Base-by-base conservation (phyloP, 2,888 invertebrate species). In the Tinea trinotella region DNA sequence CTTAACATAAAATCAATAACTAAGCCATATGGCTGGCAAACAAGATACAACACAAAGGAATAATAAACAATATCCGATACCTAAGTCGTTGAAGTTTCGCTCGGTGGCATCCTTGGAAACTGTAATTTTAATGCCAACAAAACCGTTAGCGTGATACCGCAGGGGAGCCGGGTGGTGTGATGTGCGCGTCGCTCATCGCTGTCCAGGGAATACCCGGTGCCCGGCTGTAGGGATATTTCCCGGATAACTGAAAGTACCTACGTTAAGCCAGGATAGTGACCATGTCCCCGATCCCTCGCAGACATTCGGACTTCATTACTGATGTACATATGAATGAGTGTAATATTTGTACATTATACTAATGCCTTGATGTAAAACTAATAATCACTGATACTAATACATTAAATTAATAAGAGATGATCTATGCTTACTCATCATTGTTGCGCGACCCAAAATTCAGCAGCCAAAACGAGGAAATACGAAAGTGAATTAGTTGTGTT, bases 71-170 rank as follows among this genome's bases (percentile, higher is more conserved):
- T 73, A 71, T 76, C 68, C 61, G 75, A 71, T 68, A 66, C 64
- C 71, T 72, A 74, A 75, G 72, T 76, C 74, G 71, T 73, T 70
- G 57, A 58, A 73, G 74, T 74, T 74, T 71, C 67, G 64, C 66
- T 64, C 68, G 65, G 68, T 67, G 68, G 68, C 65, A 73, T 74
- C 73, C 80, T 81, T 78, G 75, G 77, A 76, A 79, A 82, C 76
- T 79, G 75, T 81, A 79, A 82, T 81, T 82, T 81, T 82, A 83
- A 84, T 83, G 78, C 79, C 76, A 77, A 80, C 67, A 67, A 70
- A 70, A 74, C 72, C 73, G 70, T 76, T 70, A 71, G 74, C 71
- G 70, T 71, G 68, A 72, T 67, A 68, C 65, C 72, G 65, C 68
- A 62, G 61, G 76, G 30, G 74, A 18, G n/a, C 19, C 19, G 18